Base-by-base conservation (phyloP, 1,140 invertebrate species). In the Drosophila ercepeae region DNA sequence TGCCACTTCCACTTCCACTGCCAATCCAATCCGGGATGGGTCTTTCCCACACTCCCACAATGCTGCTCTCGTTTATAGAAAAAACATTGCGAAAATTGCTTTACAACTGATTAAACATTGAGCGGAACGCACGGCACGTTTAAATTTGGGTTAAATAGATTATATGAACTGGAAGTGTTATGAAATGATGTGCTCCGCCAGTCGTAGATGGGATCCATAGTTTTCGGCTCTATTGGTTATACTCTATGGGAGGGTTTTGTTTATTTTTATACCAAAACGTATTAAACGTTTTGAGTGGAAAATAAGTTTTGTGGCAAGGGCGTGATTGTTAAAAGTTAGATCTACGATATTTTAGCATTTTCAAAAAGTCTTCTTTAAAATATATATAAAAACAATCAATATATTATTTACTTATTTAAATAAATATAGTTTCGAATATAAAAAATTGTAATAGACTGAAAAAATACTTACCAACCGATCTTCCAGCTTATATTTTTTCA, bases 61-160 rank as follows among this genome's bases (percentile, higher is more conserved):
- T 39, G 25, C 55, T 70, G 58, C 49, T 42, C 68, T 78, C 79
- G 81, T 84, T 84, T 69, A 81, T 88, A 86, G 76, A 70, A 86
- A 81, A 86, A 88, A 77, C 76, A 86, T 88, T 86, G 77, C 77
- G 81, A 86, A 86, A 86, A 89, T 84, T 76, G 84, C 72, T 83
- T 89, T 89, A 89, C 83, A 79, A 84, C 73, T 84, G 84, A 89
- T 84, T 89, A 89, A 89, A 89, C 83, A 89, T 60, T 60, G 84
- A 84, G 63, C 68, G 57, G 68, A 81, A 84, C 79, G 79, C 79
- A 86, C 76, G 82, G 76, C 75, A 84, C 79, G 79, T 84, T 84
- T 84, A 84, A 84, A 84, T 84, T 86, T 88, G 82, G 76, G 82
- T 88, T 86, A 82, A 88, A 88, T 81, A 82, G 77, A 86, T 88